phyloP scores from a whole-genome alignment of 2,888 invertebrate species.

The Drosophila rellima region DNA sequence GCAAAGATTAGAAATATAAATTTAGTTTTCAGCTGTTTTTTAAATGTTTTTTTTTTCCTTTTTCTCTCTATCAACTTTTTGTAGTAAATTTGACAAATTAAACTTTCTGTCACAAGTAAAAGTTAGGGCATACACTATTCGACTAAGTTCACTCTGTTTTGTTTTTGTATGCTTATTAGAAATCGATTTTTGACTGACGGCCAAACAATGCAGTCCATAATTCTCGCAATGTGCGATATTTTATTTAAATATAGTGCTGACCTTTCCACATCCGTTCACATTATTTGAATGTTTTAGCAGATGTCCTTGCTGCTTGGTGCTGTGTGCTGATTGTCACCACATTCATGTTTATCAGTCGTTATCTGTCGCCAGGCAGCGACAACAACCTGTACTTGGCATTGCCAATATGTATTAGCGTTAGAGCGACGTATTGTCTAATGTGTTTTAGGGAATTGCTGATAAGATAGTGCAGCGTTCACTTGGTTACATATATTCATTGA shows the following conservation, averaged over 20 bases:
- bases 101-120: neutral
- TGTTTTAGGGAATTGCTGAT: conserved; percentile 28
- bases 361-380: conserved; percentile 15
- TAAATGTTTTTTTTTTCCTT: neutral
- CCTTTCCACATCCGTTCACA: conserved; percentile 39
- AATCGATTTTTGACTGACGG: conserved; percentile 66
- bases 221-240: conserved; percentile 23
- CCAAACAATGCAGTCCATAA: conserved; percentile 36
- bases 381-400: conserved; percentile 21
- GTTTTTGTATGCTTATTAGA: conserved; percentile 39
- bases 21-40: neutral
- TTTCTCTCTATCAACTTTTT: neutral
- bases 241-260: conserved; percentile 57
- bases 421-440: conserved; percentile 13
- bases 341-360: conserved; percentile 23
- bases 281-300: conserved; percentile 13
- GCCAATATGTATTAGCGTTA: conserved; percentile 13
- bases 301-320: conserved; percentile 43
- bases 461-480: conserved; percentile 28
- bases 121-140: conserved; percentile 18
- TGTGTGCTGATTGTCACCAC: neutral
- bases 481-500: conserved; percentile 24
- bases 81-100: neutral
- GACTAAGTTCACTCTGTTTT: neutral
- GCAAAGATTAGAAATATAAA: neutral